These are phyloP conservation scores for Microcaecilia unicolor DNA, from an alignment of 2,797 vertebrate species.

Conservation along the genomic window DNA sequence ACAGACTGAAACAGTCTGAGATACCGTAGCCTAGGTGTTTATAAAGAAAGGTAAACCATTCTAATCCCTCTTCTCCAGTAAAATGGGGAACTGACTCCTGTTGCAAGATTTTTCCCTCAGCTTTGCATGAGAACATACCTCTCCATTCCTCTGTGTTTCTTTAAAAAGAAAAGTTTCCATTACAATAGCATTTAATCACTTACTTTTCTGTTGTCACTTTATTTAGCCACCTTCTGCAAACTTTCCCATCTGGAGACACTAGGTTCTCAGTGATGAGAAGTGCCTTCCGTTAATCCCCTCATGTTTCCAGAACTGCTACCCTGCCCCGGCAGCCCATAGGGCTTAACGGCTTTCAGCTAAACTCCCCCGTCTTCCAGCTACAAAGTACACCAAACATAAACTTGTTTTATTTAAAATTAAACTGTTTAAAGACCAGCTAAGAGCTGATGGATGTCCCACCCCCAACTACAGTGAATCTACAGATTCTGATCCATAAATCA, in stretches of 20 bases:
- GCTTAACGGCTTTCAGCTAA: constrained; percentile 62
- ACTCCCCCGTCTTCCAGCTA: constrained; percentile 45
- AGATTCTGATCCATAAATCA: constrained; percentile 36
- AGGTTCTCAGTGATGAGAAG: constrained; percentile 55
- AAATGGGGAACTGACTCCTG: not conserved
- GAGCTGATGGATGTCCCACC: constrained; percentile 20
- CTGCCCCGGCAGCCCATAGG: constrained; percentile 59
- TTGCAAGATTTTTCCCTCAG: no score
- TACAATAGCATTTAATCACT: constrained; percentile 26
- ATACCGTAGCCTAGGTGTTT: no score
- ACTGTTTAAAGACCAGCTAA: constrained; percentile 58
- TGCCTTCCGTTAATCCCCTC: constrained; percentile 58
- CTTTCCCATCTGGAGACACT: constrained; percentile 39
- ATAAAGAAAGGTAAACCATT: no score
- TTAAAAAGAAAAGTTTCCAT: no score
- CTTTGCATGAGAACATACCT: no score
- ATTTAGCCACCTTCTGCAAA: constrained; percentile 37
- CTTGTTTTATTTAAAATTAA: constrained; percentile 62
- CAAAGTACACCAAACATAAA: constrained; percentile 47
- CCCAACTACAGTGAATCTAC: constrained; percentile 36
- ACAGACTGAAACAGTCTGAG: no score
- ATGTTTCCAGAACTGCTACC: constrained; percentile 59
- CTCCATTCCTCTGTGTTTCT: no score
- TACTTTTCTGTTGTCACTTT: constrained; percentile 41
- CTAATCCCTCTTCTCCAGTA: no score